phyloP scores from a whole-genome alignment of 2,888 invertebrate species.

The Xestoiulus laeticollis region DNA sequence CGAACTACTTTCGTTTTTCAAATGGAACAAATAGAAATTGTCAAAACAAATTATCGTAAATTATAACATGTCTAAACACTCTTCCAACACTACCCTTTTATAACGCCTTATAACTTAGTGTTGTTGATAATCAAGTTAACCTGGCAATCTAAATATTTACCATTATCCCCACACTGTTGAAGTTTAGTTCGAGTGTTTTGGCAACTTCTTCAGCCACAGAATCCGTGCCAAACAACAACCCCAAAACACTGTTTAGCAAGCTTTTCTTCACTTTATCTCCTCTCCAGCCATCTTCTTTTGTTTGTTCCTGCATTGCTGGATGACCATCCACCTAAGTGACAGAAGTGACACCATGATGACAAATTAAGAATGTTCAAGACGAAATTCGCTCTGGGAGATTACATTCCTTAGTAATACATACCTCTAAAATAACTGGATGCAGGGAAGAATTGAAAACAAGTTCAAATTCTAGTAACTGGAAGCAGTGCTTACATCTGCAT shows the following conservation, averaged over 20 bases:
- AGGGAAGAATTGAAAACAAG: conserved; percentile 62
- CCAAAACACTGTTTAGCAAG: conserved; percentile 60
- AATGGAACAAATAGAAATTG: too few relatives aligned
- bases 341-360: too few relatives aligned
- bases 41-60: too few relatives aligned
- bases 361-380: conserved; percentile 10
- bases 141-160: conserved; percentile 56
- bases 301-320: conserved; percentile 59
- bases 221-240: conserved; percentile 59
- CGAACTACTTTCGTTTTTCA: too few relatives aligned
- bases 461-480: conserved; percentile 63
- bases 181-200: conserved; percentile 57
- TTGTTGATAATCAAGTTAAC: too few relatives aligned
- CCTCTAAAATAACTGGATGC: conserved; percentile 62
- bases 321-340: conserved; percentile 59
- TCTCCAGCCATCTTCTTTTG: conserved; percentile 57
- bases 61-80: too few relatives aligned
- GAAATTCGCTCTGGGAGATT: neutral
- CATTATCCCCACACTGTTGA: conserved; percentile 57
- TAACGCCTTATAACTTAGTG: too few relatives aligned
- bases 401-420: conserved; percentile 54
- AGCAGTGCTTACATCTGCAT: conserved; percentile 61
- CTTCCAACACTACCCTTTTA: too few relatives aligned
- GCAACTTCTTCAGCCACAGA: conserved; percentile 59
- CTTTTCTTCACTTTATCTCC: conserved; percentile 58